Percentiles rank a stretch among this genome's conserved stretches.
Conservation (phyloP, 2,888 invertebrate species). For the Selenia dentaria region DNA sequence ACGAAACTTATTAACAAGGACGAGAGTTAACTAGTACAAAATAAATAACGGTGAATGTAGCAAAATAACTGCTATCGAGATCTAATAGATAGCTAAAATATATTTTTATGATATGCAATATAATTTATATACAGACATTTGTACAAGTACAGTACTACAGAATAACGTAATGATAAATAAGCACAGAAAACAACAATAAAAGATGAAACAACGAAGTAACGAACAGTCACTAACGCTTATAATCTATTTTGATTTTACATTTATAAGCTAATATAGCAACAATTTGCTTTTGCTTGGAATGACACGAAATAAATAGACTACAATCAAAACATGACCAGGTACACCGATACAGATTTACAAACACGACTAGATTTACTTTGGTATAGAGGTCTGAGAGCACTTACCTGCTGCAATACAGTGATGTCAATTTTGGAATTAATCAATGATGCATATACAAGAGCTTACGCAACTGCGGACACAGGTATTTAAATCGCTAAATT, state of each 20-base stretch:
- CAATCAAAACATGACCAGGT: conserved; percentile 30
- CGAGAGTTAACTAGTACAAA: conserved; percentile 36
- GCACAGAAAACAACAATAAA: conserved; percentile 3
- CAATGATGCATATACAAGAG: too few relatives aligned
- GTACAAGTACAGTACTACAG: conserved; percentile 47
- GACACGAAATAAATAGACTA: conserved; percentile 17
- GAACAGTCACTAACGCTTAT: conserved; percentile 4
- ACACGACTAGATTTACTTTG: conserved; percentile 33
- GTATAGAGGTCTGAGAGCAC: conserved; percentile 14
- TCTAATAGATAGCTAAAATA: conserved; percentile 28
- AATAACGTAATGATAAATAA: conserved; percentile 12
- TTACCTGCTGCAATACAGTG: too few relatives aligned
- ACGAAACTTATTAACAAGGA: conserved; percentile 67
- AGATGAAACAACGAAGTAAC: conserved; percentile 3
- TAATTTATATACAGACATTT: conserved; percentile 65
- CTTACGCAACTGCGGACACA: too few relatives aligned
- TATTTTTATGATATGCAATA: conserved; percentile 70
- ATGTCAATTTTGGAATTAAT: too few relatives aligned
- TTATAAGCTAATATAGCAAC: conserved; percentile 21
- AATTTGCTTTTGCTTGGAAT: conserved; percentile 9
- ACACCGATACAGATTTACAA: conserved; percentile 34
- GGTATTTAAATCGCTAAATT: too few relatives aligned
- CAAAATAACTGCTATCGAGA: conserved; percentile 28
- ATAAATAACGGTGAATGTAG: conserved; percentile 30
- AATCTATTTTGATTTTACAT: conserved; percentile 9